Percentiles rank a stretch among this genome's conserved stretches.
Evolutionary conservation across 2,797 vertebrate species (phyloP).

Genomic region (Rhabdophis nuchalis): DNA sequence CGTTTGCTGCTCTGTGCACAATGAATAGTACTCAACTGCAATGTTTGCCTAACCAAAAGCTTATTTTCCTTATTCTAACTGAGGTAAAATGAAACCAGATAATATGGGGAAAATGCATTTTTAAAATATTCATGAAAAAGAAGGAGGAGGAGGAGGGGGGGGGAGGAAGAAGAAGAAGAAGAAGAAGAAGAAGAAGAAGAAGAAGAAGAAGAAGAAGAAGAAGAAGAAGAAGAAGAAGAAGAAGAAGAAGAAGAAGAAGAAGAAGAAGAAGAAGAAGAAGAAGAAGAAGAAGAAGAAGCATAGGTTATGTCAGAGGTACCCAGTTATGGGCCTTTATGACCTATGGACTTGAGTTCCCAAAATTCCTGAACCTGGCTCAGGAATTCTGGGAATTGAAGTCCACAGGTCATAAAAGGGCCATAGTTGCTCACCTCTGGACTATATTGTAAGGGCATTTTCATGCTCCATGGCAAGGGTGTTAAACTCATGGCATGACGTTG

Average conservation of each 20-base stretch:
- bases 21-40: neutral
- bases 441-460: slow-evolving; percentile 16
- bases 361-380: neutral
- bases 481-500: neutral
- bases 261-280: too few species aligned
- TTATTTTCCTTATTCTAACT: neutral
- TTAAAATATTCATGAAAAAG: neutral
- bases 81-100: neutral
- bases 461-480: neutral
- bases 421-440: neutral
- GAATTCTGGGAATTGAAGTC: neutral
- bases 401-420: neutral
- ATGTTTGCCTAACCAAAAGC: neutral
- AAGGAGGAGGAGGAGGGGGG: neutral
- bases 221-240: too few species aligned
- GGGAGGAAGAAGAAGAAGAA: too few species aligned
- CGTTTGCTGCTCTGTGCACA: neutral
- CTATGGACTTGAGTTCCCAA: neutral
- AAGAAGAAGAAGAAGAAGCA: too few species aligned
- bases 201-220: too few species aligned
- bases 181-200: neutral
- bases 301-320: neutral
- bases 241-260: neutral
- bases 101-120: neutral
- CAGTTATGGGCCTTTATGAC: neutral